Evolutionary conservation across 1,140 invertebrate genomes (phyloP).

Genomic region (Caerostris darwini): DNA sequence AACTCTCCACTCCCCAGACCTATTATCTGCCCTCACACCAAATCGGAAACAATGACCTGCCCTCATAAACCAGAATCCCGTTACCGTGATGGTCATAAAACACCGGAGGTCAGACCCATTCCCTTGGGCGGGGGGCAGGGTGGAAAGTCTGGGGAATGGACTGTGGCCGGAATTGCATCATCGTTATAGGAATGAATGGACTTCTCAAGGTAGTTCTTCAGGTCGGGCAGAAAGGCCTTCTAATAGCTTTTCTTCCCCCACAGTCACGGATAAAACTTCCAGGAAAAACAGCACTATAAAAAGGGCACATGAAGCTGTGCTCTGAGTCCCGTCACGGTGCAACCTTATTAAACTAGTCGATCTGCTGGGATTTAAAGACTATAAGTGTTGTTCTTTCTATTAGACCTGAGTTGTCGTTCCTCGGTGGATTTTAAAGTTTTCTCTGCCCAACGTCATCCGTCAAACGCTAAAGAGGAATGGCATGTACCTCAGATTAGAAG

Average conservation of each 20-base stretch:
- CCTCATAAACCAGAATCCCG: neutral
- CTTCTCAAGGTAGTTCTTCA: neutral
- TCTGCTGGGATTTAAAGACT: neutral
- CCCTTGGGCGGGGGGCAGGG: neutral
- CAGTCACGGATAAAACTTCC: neutral
- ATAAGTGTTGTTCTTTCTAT: slow-evolving; percentile 14
- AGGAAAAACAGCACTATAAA: neutral
- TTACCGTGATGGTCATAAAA: slow-evolving; percentile 8
- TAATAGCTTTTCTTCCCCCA: neutral
- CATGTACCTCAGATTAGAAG: neutral
- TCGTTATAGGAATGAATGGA: slow-evolving; percentile 18
- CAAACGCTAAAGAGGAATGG: neutral
- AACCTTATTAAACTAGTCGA: slow-evolving; percentile 36
- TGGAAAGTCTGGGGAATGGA: neutral
- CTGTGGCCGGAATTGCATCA: neutral
- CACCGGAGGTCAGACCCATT: neutral
- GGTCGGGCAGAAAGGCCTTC: neutral
- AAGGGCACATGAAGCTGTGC: neutral
- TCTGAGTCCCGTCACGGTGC: neutral
- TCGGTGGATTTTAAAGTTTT: neutral
- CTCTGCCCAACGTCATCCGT: neutral
- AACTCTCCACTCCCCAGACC: neutral
- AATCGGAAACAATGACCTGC: neutral
- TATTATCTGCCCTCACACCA: neutral
- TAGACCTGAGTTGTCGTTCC: neutral